These are phyloP conservation scores for Argopecten irradians DNA, from an alignment of 1,140 invertebrate species.

Conservation along the genomic window DNA sequence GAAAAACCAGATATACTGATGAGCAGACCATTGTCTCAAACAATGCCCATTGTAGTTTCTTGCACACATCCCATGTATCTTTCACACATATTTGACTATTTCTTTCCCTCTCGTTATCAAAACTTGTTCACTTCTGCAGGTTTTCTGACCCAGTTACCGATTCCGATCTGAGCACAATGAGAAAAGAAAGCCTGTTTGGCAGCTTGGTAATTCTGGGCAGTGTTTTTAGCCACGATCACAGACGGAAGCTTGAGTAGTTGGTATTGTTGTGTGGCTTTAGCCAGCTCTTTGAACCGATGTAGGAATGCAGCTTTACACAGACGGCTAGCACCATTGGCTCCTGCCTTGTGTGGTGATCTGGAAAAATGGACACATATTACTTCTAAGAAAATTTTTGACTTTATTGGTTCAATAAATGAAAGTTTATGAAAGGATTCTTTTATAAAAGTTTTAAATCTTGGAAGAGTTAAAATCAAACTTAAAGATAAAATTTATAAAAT, in stretches of 20 bases:
- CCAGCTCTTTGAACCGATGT: conserved; percentile 57
- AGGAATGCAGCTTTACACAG: conserved; percentile 64
- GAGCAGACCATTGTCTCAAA: too few species aligned
- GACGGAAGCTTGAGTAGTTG: conserved; percentile 36
- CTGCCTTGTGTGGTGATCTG: conserved; percentile 64
- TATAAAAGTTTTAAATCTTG: too few species aligned
- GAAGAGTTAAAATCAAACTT: too few species aligned
- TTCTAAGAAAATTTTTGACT: background rate
- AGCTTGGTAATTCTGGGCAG: conserved; percentile 50
- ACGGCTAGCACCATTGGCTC: conserved; percentile 53
- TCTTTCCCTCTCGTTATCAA: conserved; percentile 37
- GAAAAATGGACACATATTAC: conserved; percentile 29
- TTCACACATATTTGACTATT: too few species aligned
- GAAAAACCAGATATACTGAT: too few species aligned
- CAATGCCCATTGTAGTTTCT: too few species aligned
- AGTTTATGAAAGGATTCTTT: too few species aligned
- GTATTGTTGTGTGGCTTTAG: conserved; percentile 40
- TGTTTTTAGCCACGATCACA: conserved; percentile 53
- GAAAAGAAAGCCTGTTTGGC: conserved; percentile 58
- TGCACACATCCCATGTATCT: too few species aligned
- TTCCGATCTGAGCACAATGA: conserved; percentile 53
- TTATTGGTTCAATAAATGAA: too few species aligned
- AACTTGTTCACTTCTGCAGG: conserved; percentile 55
- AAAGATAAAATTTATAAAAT: too few species aligned
- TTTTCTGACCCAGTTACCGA: conserved; percentile 64